Base-by-base conservation (phyloP, 2,797 vertebrate species). In the Hippopotamyrus pictus region DNA sequence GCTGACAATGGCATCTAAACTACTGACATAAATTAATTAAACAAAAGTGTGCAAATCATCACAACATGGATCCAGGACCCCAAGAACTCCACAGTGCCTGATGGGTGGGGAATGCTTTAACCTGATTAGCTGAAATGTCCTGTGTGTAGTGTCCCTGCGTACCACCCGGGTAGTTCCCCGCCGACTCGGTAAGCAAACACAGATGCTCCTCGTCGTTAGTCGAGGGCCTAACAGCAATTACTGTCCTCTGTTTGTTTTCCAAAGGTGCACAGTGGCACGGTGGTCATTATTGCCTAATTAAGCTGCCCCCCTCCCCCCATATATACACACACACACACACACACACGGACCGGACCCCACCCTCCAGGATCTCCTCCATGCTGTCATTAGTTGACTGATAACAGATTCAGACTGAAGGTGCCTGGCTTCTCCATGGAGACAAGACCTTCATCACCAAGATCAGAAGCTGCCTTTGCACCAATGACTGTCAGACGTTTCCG, bases 201-300 rank as follows among this genome's bases (percentile, higher is more conserved):
- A 54, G 41, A 88, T 79, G 76, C 88, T 89, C 88, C 85, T 46
- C 86, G 17, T 90, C 54, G 89, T 88, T 86, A 88, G 73, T 65
- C 17, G 48, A 53, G 82, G 53, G 76, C 79, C 62, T 79, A 48
- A 87, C 14, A 48, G 51, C 89, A 86, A 90, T 90, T 90, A 88
- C 22, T 22, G 54, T 51, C 54, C 33, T 25, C 50, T 76, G 87
- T 82, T 87, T 86, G 50, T 37, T 88, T 89, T 48, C 12, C 86
- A 7, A 33, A 84, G 17, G 89, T 73, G 8, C 33, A 37, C 48
- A 50, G 84, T 3, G 25, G 50, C 22, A 12, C 41, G 6, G 84
- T 88, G 84, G 51, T 12, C 73, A 29, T 19, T n/a, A 48, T 12
- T 29, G 87, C 17, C 82, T 82, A 46, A 88, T 90, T 90, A 65